A percentile compares a stretch with the other conserved stretches of the same genome.
Conservation (phyloP, 2,888 invertebrate genomes). For the Dione vanillae region DNA sequence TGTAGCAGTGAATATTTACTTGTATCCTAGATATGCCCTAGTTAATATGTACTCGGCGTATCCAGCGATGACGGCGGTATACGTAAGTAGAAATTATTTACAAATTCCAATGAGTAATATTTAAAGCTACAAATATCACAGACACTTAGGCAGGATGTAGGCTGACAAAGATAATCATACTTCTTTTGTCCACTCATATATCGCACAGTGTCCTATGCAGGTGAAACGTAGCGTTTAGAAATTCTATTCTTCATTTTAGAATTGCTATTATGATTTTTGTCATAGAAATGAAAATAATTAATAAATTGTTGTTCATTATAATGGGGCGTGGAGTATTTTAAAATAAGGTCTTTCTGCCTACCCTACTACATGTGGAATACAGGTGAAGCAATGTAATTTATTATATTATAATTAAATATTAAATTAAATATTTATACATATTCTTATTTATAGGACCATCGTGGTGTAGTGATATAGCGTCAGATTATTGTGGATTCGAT, state of each 20-base stretch:
- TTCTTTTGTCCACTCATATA: background rate
- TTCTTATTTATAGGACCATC: no score
- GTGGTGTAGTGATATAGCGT: no score
- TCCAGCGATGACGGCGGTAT: slow-evolving; percentile 94
- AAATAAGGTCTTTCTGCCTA: no score
- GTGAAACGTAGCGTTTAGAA: background rate
- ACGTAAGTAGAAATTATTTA: slow-evolving; percentile 85
- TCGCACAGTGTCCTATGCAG: background rate
- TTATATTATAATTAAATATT: no score
- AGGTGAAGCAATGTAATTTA: no score
- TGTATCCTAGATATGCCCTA: slow-evolving; percentile 89
- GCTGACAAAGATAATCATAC: background rate
- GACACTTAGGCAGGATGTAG: background rate
- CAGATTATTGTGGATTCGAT: no score
- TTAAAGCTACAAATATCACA: background rate
- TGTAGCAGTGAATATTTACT: slow-evolving; percentile 89
- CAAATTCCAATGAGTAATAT: no score
- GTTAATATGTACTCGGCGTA: slow-evolving; percentile 91
- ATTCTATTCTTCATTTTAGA: background rate
- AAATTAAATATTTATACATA: no score
- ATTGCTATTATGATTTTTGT: background rate
- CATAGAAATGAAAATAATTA: no score
- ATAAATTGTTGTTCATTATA: no score
- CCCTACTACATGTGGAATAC: no score
- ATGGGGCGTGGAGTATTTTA: no score